A percentile compares a stretch with the other conserved stretches of the same genome.
phyloP scores from a whole-genome alignment of 2,113 vertebrate genomes.

The Panthera uncia region DNA sequence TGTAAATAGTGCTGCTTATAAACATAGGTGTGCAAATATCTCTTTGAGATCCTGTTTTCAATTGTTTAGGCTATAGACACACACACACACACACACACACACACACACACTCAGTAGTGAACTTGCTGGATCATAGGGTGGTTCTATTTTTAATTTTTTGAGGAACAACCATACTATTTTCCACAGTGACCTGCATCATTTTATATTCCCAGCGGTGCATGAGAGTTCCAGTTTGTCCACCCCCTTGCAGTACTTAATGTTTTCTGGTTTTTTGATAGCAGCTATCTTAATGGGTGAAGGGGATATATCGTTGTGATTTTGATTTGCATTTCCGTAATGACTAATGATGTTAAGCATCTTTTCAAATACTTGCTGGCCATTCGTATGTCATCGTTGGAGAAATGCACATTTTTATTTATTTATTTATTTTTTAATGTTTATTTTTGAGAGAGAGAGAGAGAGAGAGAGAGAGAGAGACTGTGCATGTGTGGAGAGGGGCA shows the following conservation, averaged over 20 bases:
- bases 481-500: no score
- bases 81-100: no score
- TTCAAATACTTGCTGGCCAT: neutral
- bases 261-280: neutral
- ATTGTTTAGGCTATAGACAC: neutral
- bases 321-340: conserved; percentile 6
- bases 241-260: neutral
- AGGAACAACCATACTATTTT: neutral
- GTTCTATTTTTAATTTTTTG: conserved; percentile 14
- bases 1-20: neutral
- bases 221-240: neutral
- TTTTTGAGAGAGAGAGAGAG: no score
- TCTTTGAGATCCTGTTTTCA: neutral
- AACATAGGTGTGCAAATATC: neutral
- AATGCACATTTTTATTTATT: neutral
- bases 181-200: neutral
- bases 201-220: neutral
- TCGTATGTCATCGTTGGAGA: neutral
- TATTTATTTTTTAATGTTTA: no score
- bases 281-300: neutral
- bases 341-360: neutral
- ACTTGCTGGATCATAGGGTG: neutral
- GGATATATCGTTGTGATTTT: neutral
- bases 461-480: no score
- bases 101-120: neutral